Conservation (phyloP, 2,888 invertebrate genomes). For the Aleiodes leptofemur region DNA sequence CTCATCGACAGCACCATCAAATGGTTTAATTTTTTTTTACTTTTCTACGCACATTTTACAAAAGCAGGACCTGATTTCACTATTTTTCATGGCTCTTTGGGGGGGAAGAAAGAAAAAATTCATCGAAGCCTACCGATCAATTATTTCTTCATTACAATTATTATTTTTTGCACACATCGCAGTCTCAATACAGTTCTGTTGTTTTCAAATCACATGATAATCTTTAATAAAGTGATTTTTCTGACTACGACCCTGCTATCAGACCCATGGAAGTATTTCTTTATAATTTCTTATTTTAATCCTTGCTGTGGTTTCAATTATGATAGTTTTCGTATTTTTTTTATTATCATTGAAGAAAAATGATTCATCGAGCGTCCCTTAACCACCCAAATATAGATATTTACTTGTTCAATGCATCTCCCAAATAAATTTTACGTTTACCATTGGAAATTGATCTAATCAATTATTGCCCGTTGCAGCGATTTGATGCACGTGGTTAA, state of each 20-base stretch:
- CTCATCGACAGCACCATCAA: slow-evolving; percentile 30
- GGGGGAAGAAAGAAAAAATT: neutral
- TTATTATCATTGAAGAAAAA: slow-evolving; percentile 17
- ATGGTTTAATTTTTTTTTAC: neutral
- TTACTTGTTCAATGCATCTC: slow-evolving; percentile 9
- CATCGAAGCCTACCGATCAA: slow-evolving; percentile 45
- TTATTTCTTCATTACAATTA: neutral
- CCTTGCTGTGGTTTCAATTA: neutral
- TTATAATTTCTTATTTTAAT: neutral
- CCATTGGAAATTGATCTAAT: slow-evolving; percentile 12
- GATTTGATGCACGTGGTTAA: slow-evolving; percentile 46
- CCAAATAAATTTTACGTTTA: slow-evolving; percentile 27
- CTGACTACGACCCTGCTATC: too few relatives aligned
- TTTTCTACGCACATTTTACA: slow-evolving; percentile 27
- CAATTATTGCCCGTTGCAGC: slow-evolving; percentile 54
- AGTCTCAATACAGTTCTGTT: slow-evolving; percentile 51
- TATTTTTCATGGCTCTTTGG: neutral
- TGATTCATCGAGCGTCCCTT: slow-evolving; percentile 32
- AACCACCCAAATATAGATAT: slow-evolving; percentile 22
- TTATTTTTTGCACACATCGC: slow-evolving; percentile 2
- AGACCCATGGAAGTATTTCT: too few relatives aligned
- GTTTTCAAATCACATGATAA: too few relatives aligned
- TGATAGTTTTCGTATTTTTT: neutral
- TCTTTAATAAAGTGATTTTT: too few relatives aligned
- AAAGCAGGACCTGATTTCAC: neutral